Evolutionary conservation across 2,113 vertebrate species (phyloP).

Genomic region (Hemiscyllium ocellatum): DNA sequence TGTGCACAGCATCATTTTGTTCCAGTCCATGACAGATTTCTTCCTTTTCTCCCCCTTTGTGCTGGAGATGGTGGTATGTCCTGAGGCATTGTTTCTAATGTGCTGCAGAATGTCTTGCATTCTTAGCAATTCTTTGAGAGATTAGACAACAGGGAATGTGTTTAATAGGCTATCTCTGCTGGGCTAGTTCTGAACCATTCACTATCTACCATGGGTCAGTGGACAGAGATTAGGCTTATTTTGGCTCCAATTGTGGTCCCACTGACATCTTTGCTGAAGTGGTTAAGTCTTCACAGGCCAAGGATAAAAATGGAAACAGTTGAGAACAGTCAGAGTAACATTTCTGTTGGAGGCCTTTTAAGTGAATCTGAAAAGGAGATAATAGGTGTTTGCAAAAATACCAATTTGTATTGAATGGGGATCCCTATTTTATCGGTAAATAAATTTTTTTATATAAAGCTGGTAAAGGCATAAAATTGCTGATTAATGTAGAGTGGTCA

Average conservation of each 20-base stretch:
- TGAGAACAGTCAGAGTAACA: neutral
- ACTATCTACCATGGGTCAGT: neutral
- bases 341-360: neutral
- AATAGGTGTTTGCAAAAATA: neutral
- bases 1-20: neutral
- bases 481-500: neutral
- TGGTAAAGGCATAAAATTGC: neutral
- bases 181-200: neutral
- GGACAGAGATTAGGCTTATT: neutral
- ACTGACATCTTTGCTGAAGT: neutral
- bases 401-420: neutral
- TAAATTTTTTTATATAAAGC: neutral
- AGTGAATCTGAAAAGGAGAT: neutral
- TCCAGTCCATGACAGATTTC: neutral
- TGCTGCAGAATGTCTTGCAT: neutral
- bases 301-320: neutral
- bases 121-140: neutral
- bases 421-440: neutral
- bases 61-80: neutral
- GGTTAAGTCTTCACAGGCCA: neutral
- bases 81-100: neutral
- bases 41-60: neutral
- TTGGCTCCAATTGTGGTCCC: neutral
- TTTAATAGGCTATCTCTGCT: neutral
- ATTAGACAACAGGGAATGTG: neutral